phyloP scores from a whole-genome alignment of 2,113 vertebrate genomes.

The Eolophus roseicapilla region DNA sequence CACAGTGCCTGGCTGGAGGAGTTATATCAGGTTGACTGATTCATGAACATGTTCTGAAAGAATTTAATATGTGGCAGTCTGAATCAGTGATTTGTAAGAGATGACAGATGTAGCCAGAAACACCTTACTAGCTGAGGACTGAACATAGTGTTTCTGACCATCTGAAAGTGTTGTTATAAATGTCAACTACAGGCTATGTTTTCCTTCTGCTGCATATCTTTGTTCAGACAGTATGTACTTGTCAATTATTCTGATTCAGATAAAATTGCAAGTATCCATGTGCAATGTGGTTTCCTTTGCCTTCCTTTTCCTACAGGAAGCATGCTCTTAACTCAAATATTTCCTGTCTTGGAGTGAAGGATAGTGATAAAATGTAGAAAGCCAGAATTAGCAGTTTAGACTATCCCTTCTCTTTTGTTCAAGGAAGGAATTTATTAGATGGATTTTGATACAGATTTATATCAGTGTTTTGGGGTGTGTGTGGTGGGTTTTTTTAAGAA shows the following conservation, averaged over 20 bases:
- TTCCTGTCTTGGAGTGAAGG: background rate
- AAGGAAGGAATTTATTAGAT: background rate
- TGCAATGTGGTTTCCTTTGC: background rate
- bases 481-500: background rate
- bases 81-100: slow-evolving; percentile 29
- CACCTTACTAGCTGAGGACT: slow-evolving; percentile 12
- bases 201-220: background rate
- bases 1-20: background rate
- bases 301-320: background rate
- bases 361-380: background rate
- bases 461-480: background rate
- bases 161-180: background rate
- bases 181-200: background rate
- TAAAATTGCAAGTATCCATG: background rate
- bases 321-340: background rate
- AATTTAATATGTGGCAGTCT: background rate
- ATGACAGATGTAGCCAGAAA: slow-evolving; percentile 21
- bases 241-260: background rate
- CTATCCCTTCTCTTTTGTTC: background rate
- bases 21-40: slow-evolving; percentile 2
- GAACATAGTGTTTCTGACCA: background rate
- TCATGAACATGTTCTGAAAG: background rate
- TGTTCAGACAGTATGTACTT: background rate
- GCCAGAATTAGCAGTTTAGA: background rate
- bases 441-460: background rate